Evolutionary conservation across 2,113 vertebrate species (phyloP).

Genomic region (Nerophis lumbriciformis): DNA sequence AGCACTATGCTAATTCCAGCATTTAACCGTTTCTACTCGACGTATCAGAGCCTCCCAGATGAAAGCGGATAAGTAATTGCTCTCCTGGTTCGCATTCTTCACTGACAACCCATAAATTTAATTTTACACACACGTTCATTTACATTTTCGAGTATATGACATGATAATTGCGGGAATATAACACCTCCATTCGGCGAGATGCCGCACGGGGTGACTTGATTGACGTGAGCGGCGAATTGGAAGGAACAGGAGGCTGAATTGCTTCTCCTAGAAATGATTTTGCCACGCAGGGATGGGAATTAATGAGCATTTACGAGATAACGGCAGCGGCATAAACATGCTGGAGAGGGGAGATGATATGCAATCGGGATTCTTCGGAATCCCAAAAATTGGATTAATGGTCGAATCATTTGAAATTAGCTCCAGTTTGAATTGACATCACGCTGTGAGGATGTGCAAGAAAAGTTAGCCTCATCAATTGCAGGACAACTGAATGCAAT

Average conservation of each 20-base stretch:
- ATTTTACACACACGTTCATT: slow-evolving; percentile 99
- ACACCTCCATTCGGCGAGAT: slow-evolving; percentile 99
- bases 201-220: slow-evolving; percentile 86
- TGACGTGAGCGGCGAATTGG: slow-evolving; percentile 99
- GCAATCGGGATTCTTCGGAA: slow-evolving; percentile 64
- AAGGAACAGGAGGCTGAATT: slow-evolving; percentile 99
- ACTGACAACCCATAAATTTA: slow-evolving; percentile 99
- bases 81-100: slow-evolving; percentile 99
- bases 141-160: slow-evolving; percentile 99
- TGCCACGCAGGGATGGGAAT: slow-evolving; percentile 91
- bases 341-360: slow-evolving; percentile 58
- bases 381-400: slow-evolving; percentile 48
- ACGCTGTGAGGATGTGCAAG: too few relatives aligned
- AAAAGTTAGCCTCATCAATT: slow-evolving; percentile 4
- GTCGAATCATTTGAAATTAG: slow-evolving; percentile 49
- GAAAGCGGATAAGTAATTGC: slow-evolving; percentile 99
- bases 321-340: slow-evolving; percentile 89
- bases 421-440: slow-evolving; percentile 27
- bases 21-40: slow-evolving; percentile 99
- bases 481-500: slow-evolving; percentile 23
- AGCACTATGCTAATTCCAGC: slow-evolving; percentile 99
- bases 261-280: slow-evolving; percentile 90
- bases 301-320: slow-evolving; percentile 98
- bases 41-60: slow-evolving; percentile 99
- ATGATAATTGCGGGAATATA: slow-evolving; percentile 99